Conservation (phyloP, 2,888 invertebrate species). For the Cosmorhoe ocellata region DNA sequence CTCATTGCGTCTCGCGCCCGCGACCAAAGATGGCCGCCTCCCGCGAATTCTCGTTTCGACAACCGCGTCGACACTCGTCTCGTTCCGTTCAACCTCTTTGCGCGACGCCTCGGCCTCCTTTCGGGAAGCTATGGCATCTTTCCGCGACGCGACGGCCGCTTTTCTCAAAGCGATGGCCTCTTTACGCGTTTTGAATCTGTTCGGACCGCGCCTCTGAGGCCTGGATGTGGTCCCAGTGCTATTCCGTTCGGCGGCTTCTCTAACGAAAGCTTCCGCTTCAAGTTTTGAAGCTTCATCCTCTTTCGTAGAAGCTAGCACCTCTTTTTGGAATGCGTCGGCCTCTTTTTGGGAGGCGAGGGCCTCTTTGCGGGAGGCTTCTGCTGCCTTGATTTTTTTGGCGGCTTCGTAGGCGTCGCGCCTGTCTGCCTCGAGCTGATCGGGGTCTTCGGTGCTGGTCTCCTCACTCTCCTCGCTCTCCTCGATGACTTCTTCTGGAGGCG, state of each 20-base stretch:
- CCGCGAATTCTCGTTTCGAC: slow-evolving; percentile 41
- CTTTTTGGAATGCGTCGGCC: slow-evolving; percentile 32
- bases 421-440: slow-evolving; percentile 12
- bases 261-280: slow-evolving; percentile 20
- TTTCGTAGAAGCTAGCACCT: slow-evolving; percentile 18
- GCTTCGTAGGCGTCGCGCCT: slow-evolving; percentile 41
- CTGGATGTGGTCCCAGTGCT: slow-evolving; percentile 20
- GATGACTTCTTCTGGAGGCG: slow-evolving; percentile 49
- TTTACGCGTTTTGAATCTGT: slow-evolving; percentile 21
- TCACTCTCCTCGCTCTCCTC: neutral
- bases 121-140: slow-evolving; percentile 36
- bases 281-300: slow-evolving; percentile 22
- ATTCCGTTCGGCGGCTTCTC: slow-evolving; percentile 21
- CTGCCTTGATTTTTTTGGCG: slow-evolving; percentile 46
- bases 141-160: slow-evolving; percentile 11
- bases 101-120: slow-evolving; percentile 30
- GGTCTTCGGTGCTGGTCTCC: slow-evolving; percentile 39
- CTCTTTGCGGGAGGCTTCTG: slow-evolving; percentile 40
- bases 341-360: slow-evolving; percentile 24
- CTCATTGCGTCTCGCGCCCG: slow-evolving; percentile 64
- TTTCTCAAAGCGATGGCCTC: slow-evolving; percentile 17
- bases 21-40: slow-evolving; percentile 60
- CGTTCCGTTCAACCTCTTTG: slow-evolving; percentile 50
- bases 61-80: slow-evolving; percentile 30
- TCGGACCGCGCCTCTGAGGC: slow-evolving; percentile 14